Base-by-base conservation (phyloP, 2,797 vertebrate genomes). In the Pangasius mekongensis region DNA sequence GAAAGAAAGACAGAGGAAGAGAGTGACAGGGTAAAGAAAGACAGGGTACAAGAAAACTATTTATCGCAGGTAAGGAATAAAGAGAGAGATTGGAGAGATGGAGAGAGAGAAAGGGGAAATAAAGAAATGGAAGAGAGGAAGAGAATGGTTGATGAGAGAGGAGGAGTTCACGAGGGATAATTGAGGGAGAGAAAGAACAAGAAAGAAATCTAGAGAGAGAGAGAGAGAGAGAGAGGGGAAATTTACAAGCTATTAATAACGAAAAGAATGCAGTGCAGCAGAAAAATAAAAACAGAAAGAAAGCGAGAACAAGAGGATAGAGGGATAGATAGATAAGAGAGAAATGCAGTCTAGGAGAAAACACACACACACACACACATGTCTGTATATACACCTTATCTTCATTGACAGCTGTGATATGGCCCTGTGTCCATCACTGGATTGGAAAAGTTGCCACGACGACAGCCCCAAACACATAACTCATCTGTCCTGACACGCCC, bases 401-500 rank as follows among this genome's bases (percentile, higher is more conserved):
- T 85, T 91, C 85, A 91, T 60, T 88, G 91, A 85, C 85, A 87
- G 81, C 82, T 87, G 27, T 73, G 82, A 85, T 80, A 71, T 62
- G 39, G 85, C 24, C 3, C 82, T 86, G 60, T 77, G 87, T 64
- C 87, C 87, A 84, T 84, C 90, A 88, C 85, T 3, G 58, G 27
- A 62, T 85, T 76, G 85, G 52, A 89, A 84, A 67, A 49, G 8
- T 36, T 90, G 58, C 91, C 89, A 92, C 91, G 84, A 92, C 92
- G 93, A 94, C 87, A 82, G 11, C 33, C 11, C 27, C 88, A 83
- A 87, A 91, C 90, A 60, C 67, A 90, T 87, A 39, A 62, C 92
- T 91, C 89, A 90, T 91, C 89, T 84, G 88, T 89, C 87, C 91
- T 89, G 88, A 85, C 80, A 89, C 62, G n/a, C 89, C 16, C 4